Percentiles rank a stretch among this genome's conserved stretches.
phyloP scores from a whole-genome alignment of 2,113 vertebrate genomes.

The Promerops cafer region DNA sequence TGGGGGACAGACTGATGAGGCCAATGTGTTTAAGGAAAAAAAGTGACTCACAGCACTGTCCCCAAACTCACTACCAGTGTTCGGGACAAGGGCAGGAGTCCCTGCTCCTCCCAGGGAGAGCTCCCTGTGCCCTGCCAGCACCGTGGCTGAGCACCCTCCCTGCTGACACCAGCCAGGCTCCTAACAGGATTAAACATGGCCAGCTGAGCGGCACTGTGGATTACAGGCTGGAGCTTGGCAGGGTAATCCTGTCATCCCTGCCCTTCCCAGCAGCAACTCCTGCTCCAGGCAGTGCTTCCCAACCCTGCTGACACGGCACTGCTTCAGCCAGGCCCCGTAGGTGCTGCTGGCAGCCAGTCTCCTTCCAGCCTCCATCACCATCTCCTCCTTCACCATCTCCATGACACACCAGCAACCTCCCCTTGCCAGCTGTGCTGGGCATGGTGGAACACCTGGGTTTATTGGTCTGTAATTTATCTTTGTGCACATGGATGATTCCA shows the following conservation, averaged over 20 bases:
- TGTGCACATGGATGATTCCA: background rate
- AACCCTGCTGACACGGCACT: fast-evolving
- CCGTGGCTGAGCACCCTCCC: fast-evolving
- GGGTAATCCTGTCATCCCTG: constrained; percentile 49
- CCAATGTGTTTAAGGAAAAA: background rate
- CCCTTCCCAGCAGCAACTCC: background rate
- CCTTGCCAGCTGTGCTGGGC: fast-evolving
- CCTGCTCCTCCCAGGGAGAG: background rate
- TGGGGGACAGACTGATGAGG: fast-evolving
- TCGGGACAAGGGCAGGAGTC: background rate
- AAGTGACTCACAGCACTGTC: background rate
- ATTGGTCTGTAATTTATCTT: background rate
- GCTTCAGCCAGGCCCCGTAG: background rate
- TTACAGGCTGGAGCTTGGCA: constrained; percentile 6
- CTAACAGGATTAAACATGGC: background rate
- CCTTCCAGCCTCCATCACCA: background rate
- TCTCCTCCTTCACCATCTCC: background rate
- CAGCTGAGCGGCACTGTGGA: background rate
- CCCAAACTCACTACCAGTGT: fast-evolving
- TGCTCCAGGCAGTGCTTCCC: fast-evolving
- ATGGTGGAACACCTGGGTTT: background rate
- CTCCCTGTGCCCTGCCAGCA: background rate
- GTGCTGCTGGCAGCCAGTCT: background rate
- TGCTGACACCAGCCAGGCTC: background rate
- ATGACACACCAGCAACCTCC: too few species aligned